phyloP scores from a whole-genome alignment of 2,888 invertebrate species.

The Esperia sulphurella region DNA sequence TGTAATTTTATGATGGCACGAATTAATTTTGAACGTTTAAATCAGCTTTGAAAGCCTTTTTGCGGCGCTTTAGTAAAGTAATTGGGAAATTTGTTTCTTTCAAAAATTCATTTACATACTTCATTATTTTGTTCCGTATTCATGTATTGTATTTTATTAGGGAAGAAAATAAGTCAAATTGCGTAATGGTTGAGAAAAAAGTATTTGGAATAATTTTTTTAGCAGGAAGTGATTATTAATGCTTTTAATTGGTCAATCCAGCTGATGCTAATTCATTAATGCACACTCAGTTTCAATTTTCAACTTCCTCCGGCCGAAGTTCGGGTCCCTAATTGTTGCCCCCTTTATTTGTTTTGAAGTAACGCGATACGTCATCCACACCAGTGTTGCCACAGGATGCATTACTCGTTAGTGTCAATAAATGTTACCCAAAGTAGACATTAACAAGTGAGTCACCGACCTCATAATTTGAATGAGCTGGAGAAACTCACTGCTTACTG shows the following conservation, averaged over 20 bases:
- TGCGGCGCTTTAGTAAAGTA: neutral
- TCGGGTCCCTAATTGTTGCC: slow-evolving; percentile 59
- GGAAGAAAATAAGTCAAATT: too few relatives aligned
- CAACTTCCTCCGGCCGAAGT: slow-evolving; percentile 46
- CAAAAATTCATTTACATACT: neutral
- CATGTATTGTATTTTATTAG: too few relatives aligned
- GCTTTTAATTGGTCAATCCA: slow-evolving; percentile 3
- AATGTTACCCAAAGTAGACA: slow-evolving; percentile 62
- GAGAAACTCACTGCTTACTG: too few relatives aligned
- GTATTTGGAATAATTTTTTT: too few relatives aligned
- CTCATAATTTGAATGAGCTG: slow-evolving; percentile 16
- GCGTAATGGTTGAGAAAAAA: too few relatives aligned
- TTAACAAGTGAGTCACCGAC: slow-evolving; percentile 60
- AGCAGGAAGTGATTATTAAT: too few relatives aligned
- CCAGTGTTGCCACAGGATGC: slow-evolving; percentile 52
- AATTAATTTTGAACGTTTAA: neutral
- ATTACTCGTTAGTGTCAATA: slow-evolving; percentile 72
- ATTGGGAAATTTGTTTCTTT: neutral
- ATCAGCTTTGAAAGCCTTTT: neutral
- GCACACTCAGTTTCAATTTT: slow-evolving; percentile 7
- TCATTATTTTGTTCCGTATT: too few relatives aligned
- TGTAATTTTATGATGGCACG: neutral
- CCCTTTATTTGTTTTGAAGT: slow-evolving; percentile 71
- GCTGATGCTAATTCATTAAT: neutral
- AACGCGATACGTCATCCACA: slow-evolving; percentile 61